These are phyloP conservation scores for Marronus borbonicus DNA, from an alignment of 2,888 invertebrate species.

Conservation along the genomic window DNA sequence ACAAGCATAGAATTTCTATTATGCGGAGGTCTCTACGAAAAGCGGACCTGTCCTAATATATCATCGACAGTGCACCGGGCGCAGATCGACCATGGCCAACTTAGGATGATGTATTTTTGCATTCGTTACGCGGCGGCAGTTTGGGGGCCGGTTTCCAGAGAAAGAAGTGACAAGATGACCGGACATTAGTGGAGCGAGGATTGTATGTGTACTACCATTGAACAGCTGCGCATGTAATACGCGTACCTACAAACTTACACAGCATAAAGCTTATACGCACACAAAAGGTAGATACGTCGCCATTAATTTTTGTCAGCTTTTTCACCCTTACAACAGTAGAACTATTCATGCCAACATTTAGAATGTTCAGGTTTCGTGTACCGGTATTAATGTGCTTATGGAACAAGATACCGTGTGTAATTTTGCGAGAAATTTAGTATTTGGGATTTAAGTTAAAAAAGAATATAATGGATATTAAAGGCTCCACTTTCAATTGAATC, in stretches of 20 bases:
- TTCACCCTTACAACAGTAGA: slow-evolving; percentile 50
- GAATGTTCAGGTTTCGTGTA: slow-evolving; percentile 29
- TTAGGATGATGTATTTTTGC: slow-evolving; percentile 67
- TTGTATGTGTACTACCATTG: slow-evolving; percentile 48
- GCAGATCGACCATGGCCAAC: slow-evolving; percentile 67
- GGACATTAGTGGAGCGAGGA: slow-evolving; percentile 63
- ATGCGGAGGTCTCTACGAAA: slow-evolving; percentile 60
- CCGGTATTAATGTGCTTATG: slow-evolving; percentile 17
- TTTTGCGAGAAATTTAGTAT: slow-evolving; percentile 31
- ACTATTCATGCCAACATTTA: slow-evolving; percentile 53
- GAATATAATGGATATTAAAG: too few relatives aligned
- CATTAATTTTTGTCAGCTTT: slow-evolving; percentile 57
- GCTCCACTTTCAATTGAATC: too few relatives aligned
- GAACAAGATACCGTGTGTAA: slow-evolving; percentile 32
- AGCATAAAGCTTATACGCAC: slow-evolving; percentile 18
- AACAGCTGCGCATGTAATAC: slow-evolving; percentile 55
- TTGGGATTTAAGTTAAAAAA: neutral
- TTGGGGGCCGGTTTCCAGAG: slow-evolving; percentile 57
- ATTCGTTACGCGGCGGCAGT: slow-evolving; percentile 66
- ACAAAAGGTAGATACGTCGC: slow-evolving; percentile 49
- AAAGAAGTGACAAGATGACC: slow-evolving; percentile 64
- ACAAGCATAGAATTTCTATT: slow-evolving; percentile 60
- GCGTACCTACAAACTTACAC: neutral
- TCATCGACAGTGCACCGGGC: slow-evolving; percentile 62
- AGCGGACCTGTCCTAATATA: slow-evolving; percentile 65